Conservation (phyloP, 2,888 invertebrate genomes). For the Melinaea marsaeus region DNA sequence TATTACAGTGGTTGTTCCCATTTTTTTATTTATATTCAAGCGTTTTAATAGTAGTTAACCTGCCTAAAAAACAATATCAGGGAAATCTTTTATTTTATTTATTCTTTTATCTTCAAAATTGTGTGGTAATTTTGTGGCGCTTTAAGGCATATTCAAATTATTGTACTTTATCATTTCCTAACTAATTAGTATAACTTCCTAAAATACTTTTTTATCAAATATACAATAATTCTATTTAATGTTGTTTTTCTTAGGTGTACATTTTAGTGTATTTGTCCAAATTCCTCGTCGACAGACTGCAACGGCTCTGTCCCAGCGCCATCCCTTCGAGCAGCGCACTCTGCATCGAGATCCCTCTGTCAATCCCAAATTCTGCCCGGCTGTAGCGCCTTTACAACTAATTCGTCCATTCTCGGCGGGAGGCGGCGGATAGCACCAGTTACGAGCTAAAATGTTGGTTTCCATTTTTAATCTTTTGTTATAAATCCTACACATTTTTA, state of each 20-base stretch:
- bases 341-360: conserved; percentile 62
- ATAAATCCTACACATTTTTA: no score
- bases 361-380: conserved; percentile 38
- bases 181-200: no score
- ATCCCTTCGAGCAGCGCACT: conserved; percentile 54
- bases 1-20: no score
- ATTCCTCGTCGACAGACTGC: conserved; percentile 55
- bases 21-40: no score
- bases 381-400: conserved; percentile 54
- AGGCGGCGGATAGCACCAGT: conserved; percentile 52
- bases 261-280: conserved; percentile 56
- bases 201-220: not conserved
- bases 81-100: no score
- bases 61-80: no score
- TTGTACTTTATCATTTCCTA: no score
- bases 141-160: no score
- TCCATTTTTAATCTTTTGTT: no score
- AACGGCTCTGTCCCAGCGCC: conserved; percentile 44
- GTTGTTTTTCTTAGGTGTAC: conserved; percentile 38
- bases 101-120: no score
- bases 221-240: not conserved
- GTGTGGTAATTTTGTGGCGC: no score
- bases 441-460: conserved; percentile 42
- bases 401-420: conserved; percentile 57
- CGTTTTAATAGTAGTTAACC: no score